These are phyloP conservation scores for Punctoribates punctum DNA, from an alignment of 2,888 invertebrate genomes.

Conservation along the genomic window DNA sequence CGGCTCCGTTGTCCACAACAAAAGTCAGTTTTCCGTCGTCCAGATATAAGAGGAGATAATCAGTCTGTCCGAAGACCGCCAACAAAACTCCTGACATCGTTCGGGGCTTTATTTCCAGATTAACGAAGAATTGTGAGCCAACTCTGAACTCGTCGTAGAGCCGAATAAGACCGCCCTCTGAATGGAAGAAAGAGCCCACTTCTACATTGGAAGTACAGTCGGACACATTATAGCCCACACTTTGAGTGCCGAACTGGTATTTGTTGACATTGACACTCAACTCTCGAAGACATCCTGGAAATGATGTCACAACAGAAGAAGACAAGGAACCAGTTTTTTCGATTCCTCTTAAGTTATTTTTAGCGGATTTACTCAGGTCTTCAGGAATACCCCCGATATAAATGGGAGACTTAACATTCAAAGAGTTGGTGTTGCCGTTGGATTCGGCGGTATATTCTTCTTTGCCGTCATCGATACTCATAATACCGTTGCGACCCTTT, in stretches of 20 bases:
- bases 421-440: slow-evolving; percentile 52
- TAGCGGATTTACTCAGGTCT: slow-evolving; percentile 55
- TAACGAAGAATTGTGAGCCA: slow-evolving; percentile 71
- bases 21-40: slow-evolving; percentile 77
- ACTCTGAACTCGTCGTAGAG: slow-evolving; percentile 71
- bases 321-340: slow-evolving; percentile 53
- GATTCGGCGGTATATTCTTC: slow-evolving; percentile 55
- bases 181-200: slow-evolving; percentile 73
- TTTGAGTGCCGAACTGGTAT: slow-evolving; percentile 60
- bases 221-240: slow-evolving; percentile 62
- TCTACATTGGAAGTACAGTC: slow-evolving; percentile 77
- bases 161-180: slow-evolving; percentile 66
- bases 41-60: slow-evolving; percentile 82
- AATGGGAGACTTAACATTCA: slow-evolving; percentile 66
- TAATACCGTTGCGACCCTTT: slow-evolving; percentile 62
- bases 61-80: slow-evolving; percentile 75
- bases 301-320: slow-evolving; percentile 64
- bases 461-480: slow-evolving; percentile 63
- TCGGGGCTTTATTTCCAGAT: slow-evolving; percentile 80
- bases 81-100: slow-evolving; percentile 77
- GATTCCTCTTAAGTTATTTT: slow-evolving; percentile 52
- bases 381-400: slow-evolving; percentile 75
- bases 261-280: slow-evolving; percentile 56
- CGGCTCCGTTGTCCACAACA: slow-evolving; percentile 66
- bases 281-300: slow-evolving; percentile 73